These are phyloP conservation scores for Acipenser ruthenus DNA, from an alignment of 2,797 vertebrate genomes.

Conservation along the genomic window DNA sequence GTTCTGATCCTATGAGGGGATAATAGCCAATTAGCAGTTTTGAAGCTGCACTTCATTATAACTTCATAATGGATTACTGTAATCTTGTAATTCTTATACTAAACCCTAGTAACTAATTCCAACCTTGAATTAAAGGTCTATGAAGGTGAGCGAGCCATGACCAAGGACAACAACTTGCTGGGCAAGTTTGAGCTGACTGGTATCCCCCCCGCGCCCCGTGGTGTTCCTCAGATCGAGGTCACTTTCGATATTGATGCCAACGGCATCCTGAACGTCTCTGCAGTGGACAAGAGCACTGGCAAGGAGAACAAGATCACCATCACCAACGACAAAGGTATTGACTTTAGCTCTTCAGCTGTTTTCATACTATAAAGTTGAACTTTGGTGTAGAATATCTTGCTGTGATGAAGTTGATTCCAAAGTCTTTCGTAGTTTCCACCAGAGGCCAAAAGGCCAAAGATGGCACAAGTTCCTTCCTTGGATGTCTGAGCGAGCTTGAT, in stretches of 20 bases:
- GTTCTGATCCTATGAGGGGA: neutral
- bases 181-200: conserved; percentile 88
- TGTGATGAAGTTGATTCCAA: conserved; percentile 30
- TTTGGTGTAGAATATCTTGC: no score
- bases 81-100: neutral
- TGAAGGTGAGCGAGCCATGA: conserved; percentile 90
- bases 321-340: conserved; percentile 84
- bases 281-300: conserved; percentile 90
- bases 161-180: conserved; percentile 81
- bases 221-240: conserved; percentile 86
- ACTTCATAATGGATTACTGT: neutral
- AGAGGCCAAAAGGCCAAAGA: no score
- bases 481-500: conserved; percentile 56
- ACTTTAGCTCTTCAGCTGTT: no score
- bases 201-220: conserved; percentile 88
- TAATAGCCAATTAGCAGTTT: no score
- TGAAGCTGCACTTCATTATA: neutral
- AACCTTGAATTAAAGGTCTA: conserved; percentile 60
- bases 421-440: no score
- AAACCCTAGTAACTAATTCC: no score
- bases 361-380: no score
- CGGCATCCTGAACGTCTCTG: conserved; percentile 90
- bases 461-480: conserved; percentile 22
- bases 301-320: conserved; percentile 96
- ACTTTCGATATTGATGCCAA: conserved; percentile 91